These are phyloP conservation scores for Sceloporus tristichus DNA, from an alignment of 2,113 vertebrate species.

Conservation along the genomic window DNA sequence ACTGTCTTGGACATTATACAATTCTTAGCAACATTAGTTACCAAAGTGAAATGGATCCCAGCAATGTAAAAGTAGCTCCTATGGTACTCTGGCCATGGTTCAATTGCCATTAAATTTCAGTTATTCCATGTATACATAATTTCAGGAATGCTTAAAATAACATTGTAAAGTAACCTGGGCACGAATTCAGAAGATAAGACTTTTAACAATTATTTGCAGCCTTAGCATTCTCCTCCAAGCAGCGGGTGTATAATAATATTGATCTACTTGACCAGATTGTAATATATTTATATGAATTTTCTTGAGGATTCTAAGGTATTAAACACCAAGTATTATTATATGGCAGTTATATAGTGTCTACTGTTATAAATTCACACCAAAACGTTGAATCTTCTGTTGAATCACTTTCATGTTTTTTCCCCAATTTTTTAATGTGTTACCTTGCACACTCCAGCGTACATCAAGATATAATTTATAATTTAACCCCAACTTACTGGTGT, in stretches of 20 bases:
- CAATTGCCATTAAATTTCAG: not conserved
- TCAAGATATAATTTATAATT: slow-evolving; percentile 21
- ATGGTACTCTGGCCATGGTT: not conserved
- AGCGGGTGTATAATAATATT: not conserved
- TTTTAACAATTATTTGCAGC: not conserved
- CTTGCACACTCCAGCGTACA: not conserved
- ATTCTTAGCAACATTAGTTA: not conserved
- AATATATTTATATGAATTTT: not conserved
- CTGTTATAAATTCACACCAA: not conserved
- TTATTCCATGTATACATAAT: not conserved
- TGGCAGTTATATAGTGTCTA: not conserved
- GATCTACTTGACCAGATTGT: not conserved
- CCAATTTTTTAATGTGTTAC: not conserved
- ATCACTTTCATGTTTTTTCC: not conserved
- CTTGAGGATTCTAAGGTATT: not conserved
- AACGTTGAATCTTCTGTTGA: not conserved
- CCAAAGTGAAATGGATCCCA: not conserved
- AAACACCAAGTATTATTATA: not conserved
- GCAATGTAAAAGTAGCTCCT: too few relatives aligned
- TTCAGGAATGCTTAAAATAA: not conserved
- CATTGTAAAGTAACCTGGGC: not conserved
- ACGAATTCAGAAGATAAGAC: not conserved
- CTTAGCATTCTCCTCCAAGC: too few relatives aligned
- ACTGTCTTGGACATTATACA: not conserved
- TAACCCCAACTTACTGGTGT: slow-evolving; percentile 3